Evolutionary conservation across 2,113 vertebrate species (phyloP).

Genomic region (Neogale vison): DNA sequence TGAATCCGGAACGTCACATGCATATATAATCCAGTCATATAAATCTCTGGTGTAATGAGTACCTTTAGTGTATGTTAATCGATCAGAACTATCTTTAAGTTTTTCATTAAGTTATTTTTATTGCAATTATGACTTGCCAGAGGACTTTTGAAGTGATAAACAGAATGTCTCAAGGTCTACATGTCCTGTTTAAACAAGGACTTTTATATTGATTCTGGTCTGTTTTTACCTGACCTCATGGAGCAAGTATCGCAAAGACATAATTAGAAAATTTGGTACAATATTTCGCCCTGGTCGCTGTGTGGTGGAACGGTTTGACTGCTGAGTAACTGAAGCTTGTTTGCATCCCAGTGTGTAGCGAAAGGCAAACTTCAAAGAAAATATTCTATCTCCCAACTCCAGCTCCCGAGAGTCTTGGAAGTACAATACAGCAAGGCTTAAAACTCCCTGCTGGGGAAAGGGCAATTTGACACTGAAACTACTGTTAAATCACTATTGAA

Average conservation of each 20-base stretch:
- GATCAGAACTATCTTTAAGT: slow-evolving; percentile 75
- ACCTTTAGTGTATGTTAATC: slow-evolving; percentile 69
- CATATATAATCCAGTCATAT: neutral
- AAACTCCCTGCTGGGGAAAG: slow-evolving; percentile 88
- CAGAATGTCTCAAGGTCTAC: slow-evolving; percentile 82
- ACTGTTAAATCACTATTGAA: slow-evolving; percentile 85
- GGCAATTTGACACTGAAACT: slow-evolving; percentile 88
- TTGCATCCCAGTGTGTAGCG: slow-evolving; percentile 87
- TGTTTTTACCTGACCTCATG: slow-evolving; percentile 80
- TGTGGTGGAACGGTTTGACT: slow-evolving; percentile 87
- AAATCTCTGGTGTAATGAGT: neutral
- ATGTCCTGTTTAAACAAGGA: slow-evolving; percentile 83
- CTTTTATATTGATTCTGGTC: slow-evolving; percentile 81
- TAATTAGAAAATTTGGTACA: slow-evolving; percentile 87
- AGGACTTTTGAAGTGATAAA: slow-evolving; percentile 75
- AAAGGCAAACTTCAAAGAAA: slow-evolving; percentile 90
- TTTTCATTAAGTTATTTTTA: slow-evolving; percentile 76
- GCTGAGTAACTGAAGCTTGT: slow-evolving; percentile 85
- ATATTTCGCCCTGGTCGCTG: slow-evolving; percentile 82
- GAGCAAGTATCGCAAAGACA: slow-evolving; percentile 81
- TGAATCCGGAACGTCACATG: neutral
- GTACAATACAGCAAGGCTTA: slow-evolving; percentile 88
- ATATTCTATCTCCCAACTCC: slow-evolving; percentile 89
- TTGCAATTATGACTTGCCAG: slow-evolving; percentile 68
- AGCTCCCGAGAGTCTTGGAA: slow-evolving; percentile 88